Percentiles rank a stretch among this genome's conserved stretches.
phyloP scores from a whole-genome alignment of 2,113 vertebrate species.

The Hemicordylus capensis region DNA sequence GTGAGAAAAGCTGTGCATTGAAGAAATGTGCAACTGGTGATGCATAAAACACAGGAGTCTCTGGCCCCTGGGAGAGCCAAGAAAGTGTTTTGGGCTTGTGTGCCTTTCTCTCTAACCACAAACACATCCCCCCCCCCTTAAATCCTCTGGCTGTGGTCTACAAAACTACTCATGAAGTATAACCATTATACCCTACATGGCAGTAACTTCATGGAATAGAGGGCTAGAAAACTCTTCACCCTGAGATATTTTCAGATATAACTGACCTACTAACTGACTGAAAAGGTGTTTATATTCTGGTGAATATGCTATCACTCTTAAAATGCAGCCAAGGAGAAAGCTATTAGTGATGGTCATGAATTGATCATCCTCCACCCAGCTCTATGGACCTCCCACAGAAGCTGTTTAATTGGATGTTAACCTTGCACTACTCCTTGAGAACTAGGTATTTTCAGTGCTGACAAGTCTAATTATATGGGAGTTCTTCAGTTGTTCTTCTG shows the following conservation, averaged over 20 bases:
- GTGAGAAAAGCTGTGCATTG: background rate
- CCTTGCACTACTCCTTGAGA: background rate
- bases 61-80: background rate
- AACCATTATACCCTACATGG: background rate
- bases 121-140: background rate
- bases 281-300: background rate
- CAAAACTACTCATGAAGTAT: background rate
- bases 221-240: background rate
- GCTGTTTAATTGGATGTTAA: background rate
- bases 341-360: background rate
- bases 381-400: background rate
- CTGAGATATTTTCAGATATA: too few relatives aligned
- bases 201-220: background rate
- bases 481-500: background rate
- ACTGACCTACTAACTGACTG: background rate
- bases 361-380: background rate
- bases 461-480: fast-evolving
- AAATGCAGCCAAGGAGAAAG: background rate
- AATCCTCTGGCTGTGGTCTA: too few relatives aligned
- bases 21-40: background rate
- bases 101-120: background rate
- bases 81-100: background rate
- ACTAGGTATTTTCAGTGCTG: background rate
- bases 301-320: background rate
- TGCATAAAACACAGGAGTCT: background rate